Percentiles rank a stretch among this genome's conserved stretches.
These are phyloP conservation scores for Eristalinus aeneus DNA, from an alignment of 2,888 invertebrate species.

Conservation along the genomic window DNA sequence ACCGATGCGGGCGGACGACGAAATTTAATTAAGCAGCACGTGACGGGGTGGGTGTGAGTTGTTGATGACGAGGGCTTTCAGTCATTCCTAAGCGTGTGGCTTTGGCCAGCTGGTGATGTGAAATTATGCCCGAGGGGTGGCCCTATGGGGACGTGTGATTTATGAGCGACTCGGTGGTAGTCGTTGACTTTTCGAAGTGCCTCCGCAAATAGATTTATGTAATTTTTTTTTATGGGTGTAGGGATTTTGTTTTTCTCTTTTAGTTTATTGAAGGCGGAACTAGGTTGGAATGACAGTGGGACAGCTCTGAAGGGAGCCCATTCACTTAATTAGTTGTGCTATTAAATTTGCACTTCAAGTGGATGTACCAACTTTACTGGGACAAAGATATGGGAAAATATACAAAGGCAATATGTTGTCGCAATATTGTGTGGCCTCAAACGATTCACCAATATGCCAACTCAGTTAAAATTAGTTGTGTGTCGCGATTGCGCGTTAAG, in stretches of 20 bases:
- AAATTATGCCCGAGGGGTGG: background rate
- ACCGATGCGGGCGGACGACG: background rate
- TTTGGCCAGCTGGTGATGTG: background rate
- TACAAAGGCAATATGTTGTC: too few relatives aligned
- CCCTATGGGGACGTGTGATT: background rate
- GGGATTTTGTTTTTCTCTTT: background rate
- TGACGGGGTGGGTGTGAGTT: background rate
- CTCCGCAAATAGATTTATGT: background rate
- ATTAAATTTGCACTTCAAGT: too few relatives aligned
- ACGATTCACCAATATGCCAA: too few relatives aligned
- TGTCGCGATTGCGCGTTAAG: too few relatives aligned
- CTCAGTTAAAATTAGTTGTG: too few relatives aligned
- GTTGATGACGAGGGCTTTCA: background rate
- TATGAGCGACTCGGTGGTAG: background rate
- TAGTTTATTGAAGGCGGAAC: background rate
- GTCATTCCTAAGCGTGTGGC: background rate
- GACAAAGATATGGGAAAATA: too few relatives aligned
- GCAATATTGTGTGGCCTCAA: too few relatives aligned
- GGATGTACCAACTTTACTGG: too few relatives aligned
- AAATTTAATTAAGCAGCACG: background rate
- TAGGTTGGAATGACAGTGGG: too few relatives aligned
- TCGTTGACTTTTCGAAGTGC: background rate
- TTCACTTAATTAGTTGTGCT: too few relatives aligned
- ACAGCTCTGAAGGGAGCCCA: too few relatives aligned
- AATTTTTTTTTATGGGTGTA: background rate